Conservation (phyloP, 2,888 invertebrate genomes). For the Salticus scenicus region DNA sequence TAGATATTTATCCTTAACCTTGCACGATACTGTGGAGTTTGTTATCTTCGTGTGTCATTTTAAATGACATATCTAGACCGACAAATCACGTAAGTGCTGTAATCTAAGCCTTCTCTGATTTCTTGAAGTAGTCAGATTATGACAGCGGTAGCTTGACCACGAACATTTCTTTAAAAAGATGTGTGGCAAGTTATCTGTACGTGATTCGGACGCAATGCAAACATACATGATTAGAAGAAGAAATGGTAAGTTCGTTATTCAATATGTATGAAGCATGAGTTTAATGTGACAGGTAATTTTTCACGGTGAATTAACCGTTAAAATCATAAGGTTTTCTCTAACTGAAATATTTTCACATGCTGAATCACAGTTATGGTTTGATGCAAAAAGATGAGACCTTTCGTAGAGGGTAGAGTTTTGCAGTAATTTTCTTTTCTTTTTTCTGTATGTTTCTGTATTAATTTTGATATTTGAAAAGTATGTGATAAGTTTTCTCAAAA, state of each 20-base stretch:
- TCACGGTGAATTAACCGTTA: too few species aligned
- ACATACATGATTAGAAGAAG: background rate
- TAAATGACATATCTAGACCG: background rate
- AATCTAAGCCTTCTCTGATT: background rate
- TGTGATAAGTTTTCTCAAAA: too few species aligned
- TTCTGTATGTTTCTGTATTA: too few species aligned
- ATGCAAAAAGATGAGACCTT: too few species aligned
- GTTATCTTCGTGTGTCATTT: constrained; percentile 1
- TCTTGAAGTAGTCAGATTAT: background rate
- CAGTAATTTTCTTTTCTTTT: too few species aligned
- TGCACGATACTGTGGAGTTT: background rate
- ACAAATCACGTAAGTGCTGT: background rate
- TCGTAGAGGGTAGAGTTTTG: too few species aligned
- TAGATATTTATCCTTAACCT: background rate
- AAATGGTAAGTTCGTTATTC: background rate
- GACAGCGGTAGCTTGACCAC: background rate
- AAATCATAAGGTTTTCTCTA: too few species aligned
- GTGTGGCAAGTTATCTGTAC: background rate
- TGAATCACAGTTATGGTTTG: too few species aligned
- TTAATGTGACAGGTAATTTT: too few species aligned
- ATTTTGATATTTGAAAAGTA: too few species aligned
- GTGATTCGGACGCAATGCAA: background rate
- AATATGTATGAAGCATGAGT: too few species aligned
- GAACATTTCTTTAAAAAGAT: background rate
- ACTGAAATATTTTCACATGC: too few species aligned